Evolutionary conservation across 2,888 invertebrate genomes (phyloP).

Genomic region (Diarsia brunnea): DNA sequence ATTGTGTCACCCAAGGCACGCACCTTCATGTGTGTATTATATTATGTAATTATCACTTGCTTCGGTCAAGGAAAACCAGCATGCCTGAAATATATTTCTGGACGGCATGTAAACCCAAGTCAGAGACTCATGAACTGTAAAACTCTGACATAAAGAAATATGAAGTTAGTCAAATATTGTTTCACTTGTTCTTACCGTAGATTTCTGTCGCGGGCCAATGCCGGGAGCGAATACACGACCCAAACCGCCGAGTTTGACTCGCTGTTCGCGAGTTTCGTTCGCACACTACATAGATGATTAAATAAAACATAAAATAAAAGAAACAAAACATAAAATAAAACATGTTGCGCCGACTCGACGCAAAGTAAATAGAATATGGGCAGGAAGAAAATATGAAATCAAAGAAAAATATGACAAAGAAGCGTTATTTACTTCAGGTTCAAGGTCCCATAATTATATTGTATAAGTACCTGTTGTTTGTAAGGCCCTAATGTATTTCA

Average conservation of each 20-base stretch:
- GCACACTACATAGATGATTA: conserved; percentile 12
- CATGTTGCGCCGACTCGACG: neutral
- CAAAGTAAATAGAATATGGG: neutral
- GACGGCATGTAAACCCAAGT: too few relatives aligned
- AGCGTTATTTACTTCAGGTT: too few relatives aligned
- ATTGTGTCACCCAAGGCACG: too few relatives aligned
- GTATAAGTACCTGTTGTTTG: too few relatives aligned
- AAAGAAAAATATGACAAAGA: neutral
- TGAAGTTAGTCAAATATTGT: neutral
- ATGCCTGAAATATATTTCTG: too few relatives aligned
- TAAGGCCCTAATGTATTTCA: too few relatives aligned
- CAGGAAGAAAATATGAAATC: neutral
- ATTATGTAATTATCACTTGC: too few relatives aligned
- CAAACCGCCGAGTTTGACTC: conserved; percentile 38
- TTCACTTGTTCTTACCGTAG: conserved; percentile 31
- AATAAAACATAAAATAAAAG: neutral
- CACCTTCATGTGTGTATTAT: too few relatives aligned
- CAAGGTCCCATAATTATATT: too few relatives aligned
- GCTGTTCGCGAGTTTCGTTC: conserved; percentile 23
- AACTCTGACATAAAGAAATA: too few relatives aligned
- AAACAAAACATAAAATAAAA: neutral
- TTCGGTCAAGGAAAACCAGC: too few relatives aligned
- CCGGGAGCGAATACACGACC: conserved; percentile 35
- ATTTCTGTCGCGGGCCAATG: conserved; percentile 29
- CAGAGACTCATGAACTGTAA: too few relatives aligned